Base-by-base conservation (phyloP, 2,797 vertebrate species). In the Lycodopsis pacificus region DNA sequence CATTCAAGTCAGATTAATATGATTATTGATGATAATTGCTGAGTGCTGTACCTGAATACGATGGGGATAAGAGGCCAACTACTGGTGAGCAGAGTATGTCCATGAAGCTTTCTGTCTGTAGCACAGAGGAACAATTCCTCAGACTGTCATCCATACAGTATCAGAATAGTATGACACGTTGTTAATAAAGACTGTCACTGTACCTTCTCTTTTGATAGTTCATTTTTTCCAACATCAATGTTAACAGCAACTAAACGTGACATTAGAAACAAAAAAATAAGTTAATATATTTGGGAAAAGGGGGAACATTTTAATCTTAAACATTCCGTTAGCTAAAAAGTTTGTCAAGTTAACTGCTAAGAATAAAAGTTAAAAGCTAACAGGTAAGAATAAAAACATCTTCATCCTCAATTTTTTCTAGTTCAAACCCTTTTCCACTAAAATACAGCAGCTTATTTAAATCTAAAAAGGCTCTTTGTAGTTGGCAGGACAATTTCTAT, bases 41-140 rank as follows among this genome's bases (percentile, higher is more conserved):
- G 3, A 42, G 30, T 25, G 40, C n/a, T 30, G 46, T 73, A 95
- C 94, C 94, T 73, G 94, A 93, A 17, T 87, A 63, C 20, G 89
- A 48, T 13, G 82, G 72, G 25, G 86, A 68, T 46, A 22, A 32
- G 5, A 80, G 9, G 0, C 32, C 54, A 46, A 87, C 71, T 15
- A 27, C 0, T 10, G 89, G 65, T 22, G 89, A 79, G 71, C 93
- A 93, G 56, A 94, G 85, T 2, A 81, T 20, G 7, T 85, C 15
- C 84, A 85, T 75, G 73, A 90, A 89, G 17, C 8, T 58, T 44
- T 88, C 75, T 15, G 49, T 30, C 93, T 95, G 86, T 53, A 69
- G 66, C 36, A 76, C 3, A 67, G 13, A 79, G 56, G 84, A 56
- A 76, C 25, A 27, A 6, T 34, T 30, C 4, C 9, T 75, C 53